Base-by-base conservation (phyloP, 2,888 invertebrate genomes). In the Aquatica leii region DNA sequence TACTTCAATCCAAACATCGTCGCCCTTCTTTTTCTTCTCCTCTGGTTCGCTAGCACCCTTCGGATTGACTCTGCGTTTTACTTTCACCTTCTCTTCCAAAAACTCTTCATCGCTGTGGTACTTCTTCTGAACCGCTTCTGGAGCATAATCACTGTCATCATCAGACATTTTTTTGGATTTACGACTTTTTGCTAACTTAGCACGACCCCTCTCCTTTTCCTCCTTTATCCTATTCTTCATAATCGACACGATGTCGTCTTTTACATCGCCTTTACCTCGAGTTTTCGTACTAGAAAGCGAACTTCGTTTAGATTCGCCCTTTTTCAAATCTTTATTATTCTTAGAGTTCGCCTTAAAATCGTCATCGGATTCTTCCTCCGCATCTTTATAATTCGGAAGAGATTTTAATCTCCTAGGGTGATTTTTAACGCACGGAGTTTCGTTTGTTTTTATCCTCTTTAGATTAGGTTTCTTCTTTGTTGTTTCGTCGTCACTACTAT, bases 1-100 rank as follows among this genome's bases (percentile, higher is more conserved):
- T 2, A 96, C 89, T 82, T 97, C 97, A 34, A 89, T 86, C 97
- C 97, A 97, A 67, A 91, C 84, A 80, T 94, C 89, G 20, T 85
- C 82, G 21, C 85, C 86, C 55, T 85, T 85, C 67, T 80, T 83
- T 15, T 76, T 77, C 43, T 78, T 81, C 9, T 70, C 57, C 68
- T 71, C 87, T 17, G 86, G 86, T 58, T 88, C 88, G 0, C 88
- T 85, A 0, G 90, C 89, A 1, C 90, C 71, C 53, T 71, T 75
- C 48, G 74, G 73, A 59, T 67, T 72, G 8, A 77, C 70, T 34
- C 78, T 67, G 58, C 67, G 71, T 69, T 78, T 81, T 17, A 79
- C 78, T 74, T 79, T 80, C 15, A 74, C 68, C 72, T 77, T 79
- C 11, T 73, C 76, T 48, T 72, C 68, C 62, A 78, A 71, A 71